These are phyloP conservation scores for Eustalomyia histrio DNA, from an alignment of 2,888 invertebrate species.

Conservation along the genomic window DNA sequence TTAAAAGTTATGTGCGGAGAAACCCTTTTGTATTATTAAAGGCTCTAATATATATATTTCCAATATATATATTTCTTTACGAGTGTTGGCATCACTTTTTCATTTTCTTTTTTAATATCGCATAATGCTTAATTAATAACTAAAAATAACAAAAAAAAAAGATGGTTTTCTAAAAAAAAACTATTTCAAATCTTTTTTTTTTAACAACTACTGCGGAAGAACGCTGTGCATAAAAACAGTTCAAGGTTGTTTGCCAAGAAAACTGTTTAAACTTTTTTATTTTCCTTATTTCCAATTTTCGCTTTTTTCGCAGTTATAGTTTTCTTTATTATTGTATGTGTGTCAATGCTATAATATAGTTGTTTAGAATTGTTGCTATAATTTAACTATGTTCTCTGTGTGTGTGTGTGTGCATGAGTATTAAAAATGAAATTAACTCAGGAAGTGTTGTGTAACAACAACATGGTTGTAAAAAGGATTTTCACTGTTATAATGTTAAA, in stretches of 20 bases:
- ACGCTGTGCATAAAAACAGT: slow-evolving; percentile 51
- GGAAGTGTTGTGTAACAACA: slow-evolving; percentile 56
- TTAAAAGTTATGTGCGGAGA: no score
- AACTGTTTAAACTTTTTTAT: slow-evolving; percentile 13
- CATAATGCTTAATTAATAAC: slow-evolving; percentile 62
- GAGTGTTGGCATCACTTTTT: neutral
- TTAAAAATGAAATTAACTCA: slow-evolving; percentile 50
- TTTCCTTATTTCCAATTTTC: slow-evolving; percentile 8
- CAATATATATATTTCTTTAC: no score
- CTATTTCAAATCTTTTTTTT: slow-evolving; percentile 21
- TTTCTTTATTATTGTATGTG: slow-evolving; percentile 19
- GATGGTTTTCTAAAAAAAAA: neutral
- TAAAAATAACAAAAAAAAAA: slow-evolving; percentile 13
- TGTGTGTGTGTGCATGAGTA: slow-evolving; percentile 24
- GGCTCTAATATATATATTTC: no score
- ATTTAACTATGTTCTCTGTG: neutral
- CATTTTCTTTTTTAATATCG: slow-evolving; percentile 18
- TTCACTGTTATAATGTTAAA: slow-evolving; percentile 47
- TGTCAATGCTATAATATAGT: neutral
- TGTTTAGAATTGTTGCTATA: neutral
- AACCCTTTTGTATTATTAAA: no score
- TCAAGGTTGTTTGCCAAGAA: slow-evolving; percentile 63
- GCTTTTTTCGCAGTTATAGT: neutral
- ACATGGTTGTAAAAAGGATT: slow-evolving; percentile 57
- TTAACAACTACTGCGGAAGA: slow-evolving; percentile 3